Percentiles rank a stretch among this genome's conserved stretches.
These are phyloP conservation scores for Spilosoma lubricipeda DNA, from an alignment of 2,888 invertebrate species.

Conservation along the genomic window DNA sequence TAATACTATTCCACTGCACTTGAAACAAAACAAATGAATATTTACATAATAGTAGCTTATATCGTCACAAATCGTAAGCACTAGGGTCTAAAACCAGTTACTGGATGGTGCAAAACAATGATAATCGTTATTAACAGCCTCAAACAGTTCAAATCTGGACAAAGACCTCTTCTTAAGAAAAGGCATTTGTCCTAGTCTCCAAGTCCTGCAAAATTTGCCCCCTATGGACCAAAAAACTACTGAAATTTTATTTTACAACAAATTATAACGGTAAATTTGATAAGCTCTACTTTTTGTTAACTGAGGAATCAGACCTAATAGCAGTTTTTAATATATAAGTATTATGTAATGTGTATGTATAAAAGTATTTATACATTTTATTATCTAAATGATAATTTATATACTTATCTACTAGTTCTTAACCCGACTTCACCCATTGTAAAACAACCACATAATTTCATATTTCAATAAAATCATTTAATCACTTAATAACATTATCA, in stretches of 20 bases:
- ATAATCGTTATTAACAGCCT: too few species aligned
- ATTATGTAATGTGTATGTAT: neutral
- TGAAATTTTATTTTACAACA: neutral
- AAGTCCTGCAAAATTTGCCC: too few species aligned
- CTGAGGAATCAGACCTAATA: neutral
- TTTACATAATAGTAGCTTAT: neutral
- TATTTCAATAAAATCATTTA: neutral
- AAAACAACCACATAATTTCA: slow-evolving; percentile 10
- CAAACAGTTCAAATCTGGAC: too few species aligned
- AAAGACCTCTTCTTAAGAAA: too few species aligned
- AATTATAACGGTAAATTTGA: neutral
- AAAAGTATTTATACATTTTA: neutral
- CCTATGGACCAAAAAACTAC: neutral
- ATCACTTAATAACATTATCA: neutral
- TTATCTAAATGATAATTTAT: neutral
- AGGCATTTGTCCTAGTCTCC: too few species aligned
- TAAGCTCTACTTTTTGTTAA: neutral
- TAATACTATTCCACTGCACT: neutral
- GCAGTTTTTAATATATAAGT: neutral
- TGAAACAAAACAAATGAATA: neutral
- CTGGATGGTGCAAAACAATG: too few species aligned
- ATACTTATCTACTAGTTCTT: slow-evolving; percentile 17
- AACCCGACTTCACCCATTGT: slow-evolving; percentile 46
- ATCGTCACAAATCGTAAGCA: neutral
- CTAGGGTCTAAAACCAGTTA: too few species aligned